Conservation (phyloP, 2,797 vertebrate species). For the Sylvia borin region DNA sequence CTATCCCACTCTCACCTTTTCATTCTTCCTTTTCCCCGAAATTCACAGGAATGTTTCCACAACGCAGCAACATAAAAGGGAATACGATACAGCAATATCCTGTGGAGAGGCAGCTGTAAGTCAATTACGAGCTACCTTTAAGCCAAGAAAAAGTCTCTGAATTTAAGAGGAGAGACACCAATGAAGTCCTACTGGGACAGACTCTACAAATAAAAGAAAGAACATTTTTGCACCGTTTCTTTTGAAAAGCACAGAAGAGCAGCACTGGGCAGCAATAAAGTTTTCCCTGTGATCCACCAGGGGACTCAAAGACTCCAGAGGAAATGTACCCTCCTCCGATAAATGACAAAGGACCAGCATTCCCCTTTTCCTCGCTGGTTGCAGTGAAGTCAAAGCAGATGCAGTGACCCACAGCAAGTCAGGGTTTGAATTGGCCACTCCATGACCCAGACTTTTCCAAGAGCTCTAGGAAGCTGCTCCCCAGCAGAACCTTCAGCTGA, state of each 20-base stretch:
- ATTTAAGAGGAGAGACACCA: slow-evolving; percentile 42
- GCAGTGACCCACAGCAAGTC: neutral
- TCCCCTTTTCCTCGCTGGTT: neutral
- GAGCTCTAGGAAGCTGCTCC: neutral
- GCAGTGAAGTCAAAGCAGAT: neutral
- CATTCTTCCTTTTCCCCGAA: neutral
- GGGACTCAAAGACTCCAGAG: neutral
- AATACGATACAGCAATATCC: slow-evolving; percentile 29
- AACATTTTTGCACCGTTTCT: neutral
- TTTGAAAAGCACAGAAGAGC: slow-evolving; percentile 34
- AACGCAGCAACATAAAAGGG: neutral
- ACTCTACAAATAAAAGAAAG: slow-evolving; percentile 24
- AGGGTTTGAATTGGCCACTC: neutral
- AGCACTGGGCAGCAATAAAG: neutral
- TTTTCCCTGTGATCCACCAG: neutral
- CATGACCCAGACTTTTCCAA: neutral
- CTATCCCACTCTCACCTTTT: neutral
- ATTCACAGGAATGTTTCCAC: slow-evolving; percentile 8
- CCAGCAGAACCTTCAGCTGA: neutral
- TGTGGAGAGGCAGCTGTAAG: slow-evolving; percentile 32
- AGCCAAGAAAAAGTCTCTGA: slow-evolving; percentile 45
- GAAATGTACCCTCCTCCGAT: neutral
- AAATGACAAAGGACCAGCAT: neutral
- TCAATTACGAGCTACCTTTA: slow-evolving; percentile 51
- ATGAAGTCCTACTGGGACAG: slow-evolving; percentile 7